A percentile compares a stretch with the other conserved stretches of the same genome.
phyloP scores from a whole-genome alignment of 2,888 invertebrate species.

The Scaptodrosophila latifasciaeformis region DNA sequence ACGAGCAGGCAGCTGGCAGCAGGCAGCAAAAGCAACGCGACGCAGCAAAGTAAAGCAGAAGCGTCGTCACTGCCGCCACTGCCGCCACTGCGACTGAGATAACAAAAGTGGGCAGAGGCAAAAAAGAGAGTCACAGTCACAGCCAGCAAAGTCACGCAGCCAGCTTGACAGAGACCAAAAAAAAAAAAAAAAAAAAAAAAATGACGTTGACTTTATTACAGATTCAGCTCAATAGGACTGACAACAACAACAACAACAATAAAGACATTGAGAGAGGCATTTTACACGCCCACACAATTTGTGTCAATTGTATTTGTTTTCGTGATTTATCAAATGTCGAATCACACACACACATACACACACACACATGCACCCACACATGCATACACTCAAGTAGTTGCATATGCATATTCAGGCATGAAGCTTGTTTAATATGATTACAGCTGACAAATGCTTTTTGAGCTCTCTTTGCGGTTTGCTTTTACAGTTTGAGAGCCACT shows the following conservation, averaged over 20 bases:
- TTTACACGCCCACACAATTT: too few species aligned
- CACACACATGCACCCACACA: background rate
- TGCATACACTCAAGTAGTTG: background rate
- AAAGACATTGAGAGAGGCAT: too few species aligned
- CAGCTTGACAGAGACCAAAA: constrained; percentile 29
- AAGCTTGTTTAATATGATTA: too few species aligned
- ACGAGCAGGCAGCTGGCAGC: too few species aligned
- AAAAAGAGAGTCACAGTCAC: constrained; percentile 9
- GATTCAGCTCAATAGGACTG: constrained; percentile 62
- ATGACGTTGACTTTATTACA: constrained; percentile 51
- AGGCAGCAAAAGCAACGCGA: too few species aligned
- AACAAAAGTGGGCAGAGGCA: too few species aligned
- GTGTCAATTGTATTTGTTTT: too few species aligned
- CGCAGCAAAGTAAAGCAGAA: too few species aligned
- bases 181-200: constrained; percentile 22
- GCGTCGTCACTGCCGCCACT: too few species aligned
- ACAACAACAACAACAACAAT: constrained; percentile 38
- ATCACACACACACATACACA: constrained; percentile 14
- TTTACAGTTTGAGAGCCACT: background rate
- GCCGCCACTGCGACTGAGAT: too few species aligned
- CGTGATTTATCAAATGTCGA: constrained; percentile 28
- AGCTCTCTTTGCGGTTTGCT: background rate
- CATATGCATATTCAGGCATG: too few species aligned
- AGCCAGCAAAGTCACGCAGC: constrained; percentile 17
- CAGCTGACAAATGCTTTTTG: too few species aligned